Conservation (phyloP, 2,797 vertebrate genomes). For the Lates japonicus region DNA sequence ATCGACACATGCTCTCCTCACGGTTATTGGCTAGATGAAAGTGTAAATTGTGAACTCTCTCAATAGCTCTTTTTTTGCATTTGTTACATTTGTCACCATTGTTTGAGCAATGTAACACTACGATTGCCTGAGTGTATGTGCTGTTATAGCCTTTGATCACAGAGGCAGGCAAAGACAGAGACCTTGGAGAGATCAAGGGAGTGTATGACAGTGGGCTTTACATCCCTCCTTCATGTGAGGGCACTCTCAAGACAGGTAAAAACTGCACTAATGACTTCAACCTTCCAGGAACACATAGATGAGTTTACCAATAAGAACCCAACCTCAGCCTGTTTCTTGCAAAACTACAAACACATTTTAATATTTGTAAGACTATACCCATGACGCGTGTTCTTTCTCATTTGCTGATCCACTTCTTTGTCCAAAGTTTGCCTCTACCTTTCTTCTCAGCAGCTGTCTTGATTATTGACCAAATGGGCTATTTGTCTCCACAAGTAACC, state of each 20-base stretch:
- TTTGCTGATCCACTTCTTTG: too few species aligned
- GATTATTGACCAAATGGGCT: constrained; percentile 63
- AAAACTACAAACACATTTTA: neutral
- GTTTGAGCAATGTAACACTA: neutral
- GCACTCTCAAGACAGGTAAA: neutral
- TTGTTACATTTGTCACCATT: neutral
- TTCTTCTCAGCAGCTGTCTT: constrained; percentile 38
- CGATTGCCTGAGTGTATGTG: neutral
- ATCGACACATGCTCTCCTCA: too few species aligned
- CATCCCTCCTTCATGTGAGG: neutral
- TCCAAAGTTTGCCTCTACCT: constrained; percentile 18
- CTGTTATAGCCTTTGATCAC: too few species aligned
- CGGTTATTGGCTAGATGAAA: too few species aligned
- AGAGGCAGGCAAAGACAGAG: too few species aligned
- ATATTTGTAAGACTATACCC: constrained; percentile 5
- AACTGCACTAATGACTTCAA: neutral
- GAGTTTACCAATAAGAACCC: neutral
- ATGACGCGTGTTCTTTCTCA: neutral
- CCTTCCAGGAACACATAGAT: neutral
- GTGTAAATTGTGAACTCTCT: neutral
- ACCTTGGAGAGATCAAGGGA: neutral
- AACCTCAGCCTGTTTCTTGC: neutral
- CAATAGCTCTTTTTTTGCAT: neutral
- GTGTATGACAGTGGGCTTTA: neutral
- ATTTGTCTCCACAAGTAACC: constrained; percentile 69